Evolutionary conservation across 2,888 invertebrate genomes (phyloP).

Genomic region (Perizoma affinitatum): DNA sequence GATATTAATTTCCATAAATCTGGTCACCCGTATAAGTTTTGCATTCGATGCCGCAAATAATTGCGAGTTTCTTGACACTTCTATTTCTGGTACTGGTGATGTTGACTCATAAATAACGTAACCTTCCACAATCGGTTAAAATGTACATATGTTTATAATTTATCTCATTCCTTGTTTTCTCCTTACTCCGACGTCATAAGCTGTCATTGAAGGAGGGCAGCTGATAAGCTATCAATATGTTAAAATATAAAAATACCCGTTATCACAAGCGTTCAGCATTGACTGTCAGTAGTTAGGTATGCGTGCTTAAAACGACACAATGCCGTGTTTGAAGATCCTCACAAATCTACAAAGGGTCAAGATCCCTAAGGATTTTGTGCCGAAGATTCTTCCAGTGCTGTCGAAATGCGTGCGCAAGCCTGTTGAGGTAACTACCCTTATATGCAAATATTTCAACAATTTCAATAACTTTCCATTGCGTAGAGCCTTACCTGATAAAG

Average conservation of each 20-base stretch:
- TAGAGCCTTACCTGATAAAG: too few species aligned
- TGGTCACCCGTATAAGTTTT: too few species aligned
- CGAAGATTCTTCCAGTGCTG: conserved; percentile 57
- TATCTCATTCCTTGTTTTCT: too few species aligned
- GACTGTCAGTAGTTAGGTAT: not conserved
- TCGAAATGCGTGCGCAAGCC: conserved; percentile 51
- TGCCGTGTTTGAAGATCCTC: conserved; percentile 67
- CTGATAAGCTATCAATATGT: not conserved
- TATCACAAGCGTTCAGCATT: not conserved
- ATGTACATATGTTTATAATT: too few species aligned
- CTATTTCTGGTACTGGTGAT: too few species aligned
- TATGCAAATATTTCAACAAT: conserved; percentile 8
- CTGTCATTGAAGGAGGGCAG: not conserved
- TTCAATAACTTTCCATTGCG: not conserved
- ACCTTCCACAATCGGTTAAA: too few species aligned
- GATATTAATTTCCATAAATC: too few species aligned
- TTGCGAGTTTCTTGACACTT: too few species aligned
- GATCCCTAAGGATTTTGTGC: conserved; percentile 59
- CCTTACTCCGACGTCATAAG: too few species aligned
- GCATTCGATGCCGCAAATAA: too few species aligned
- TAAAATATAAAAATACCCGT: not conserved
- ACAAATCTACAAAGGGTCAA: conserved; percentile 58
- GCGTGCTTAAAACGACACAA: conserved; percentile 33
- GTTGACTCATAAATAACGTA: too few species aligned
- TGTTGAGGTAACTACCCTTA: conserved; percentile 42